Base-by-base conservation (phyloP, 1,140 invertebrate genomes). In the Drosophila jambulina region DNA sequence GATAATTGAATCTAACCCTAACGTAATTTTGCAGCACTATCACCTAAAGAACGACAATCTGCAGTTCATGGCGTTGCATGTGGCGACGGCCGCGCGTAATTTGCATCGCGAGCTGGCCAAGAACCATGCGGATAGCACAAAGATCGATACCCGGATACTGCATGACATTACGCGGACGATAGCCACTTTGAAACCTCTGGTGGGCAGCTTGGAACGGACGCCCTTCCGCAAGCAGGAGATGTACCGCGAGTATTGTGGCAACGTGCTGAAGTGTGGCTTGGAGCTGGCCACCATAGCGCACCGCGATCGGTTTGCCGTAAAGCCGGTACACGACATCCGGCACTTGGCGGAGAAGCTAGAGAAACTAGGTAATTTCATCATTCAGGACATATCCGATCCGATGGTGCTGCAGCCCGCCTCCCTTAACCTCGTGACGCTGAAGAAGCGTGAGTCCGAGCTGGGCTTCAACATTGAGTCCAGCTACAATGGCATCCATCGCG, bases 41-140 rank as follows among this genome's bases (percentile, higher is more conserved):
- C 97, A 98, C 87, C 93, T 98, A 71, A 96, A 98, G 75, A 95
- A 96, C 76, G 98, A 99, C 93, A 98, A 98, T 93, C 93, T 99
- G 32, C 98, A 99, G 93, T 95, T 97, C 69, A 93, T 98, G 69
- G 97, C 98, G 2, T 93, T 98, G 58, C 95, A 96, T 69, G 93
- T 99, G 36, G 97, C 97, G 0, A 98, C 97, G 80, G 96, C 96
- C 70, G 96, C 97, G 1, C 95, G 96, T 32, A 96, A 96, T 88
- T 94, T 99, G 36, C 95, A 96, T 86, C 97, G 97, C 80, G 94
- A 95, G 70, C 91, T 95, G 53, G 78, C 78, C 40, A 81, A 82
- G n/a, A 80, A 91, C 49, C 93, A 94, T 82, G 94, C 95, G 70
- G 95, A 96, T 79, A 95, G 94, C 27, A 94, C 94, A 38, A 94